Base-by-base conservation (phyloP, 2,113 vertebrate species). In the Fukomys damarensis region DNA sequence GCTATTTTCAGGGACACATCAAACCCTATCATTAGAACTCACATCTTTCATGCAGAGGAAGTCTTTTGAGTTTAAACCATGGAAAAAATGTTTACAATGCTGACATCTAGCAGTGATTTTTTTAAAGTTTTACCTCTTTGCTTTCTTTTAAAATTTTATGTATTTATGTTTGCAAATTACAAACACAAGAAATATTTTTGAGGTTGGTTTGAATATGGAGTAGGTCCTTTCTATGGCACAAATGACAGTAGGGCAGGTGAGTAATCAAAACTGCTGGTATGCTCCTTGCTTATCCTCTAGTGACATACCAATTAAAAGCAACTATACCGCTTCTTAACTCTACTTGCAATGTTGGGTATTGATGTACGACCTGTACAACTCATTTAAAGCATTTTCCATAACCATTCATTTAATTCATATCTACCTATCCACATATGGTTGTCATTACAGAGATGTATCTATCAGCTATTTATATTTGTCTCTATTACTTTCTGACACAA, bases 381-480 rank as follows among this genome's bases (percentile, higher is more conserved):
- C 70, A 76, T 17, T 68, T 68, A 61, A 88, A 89, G 6, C 7
- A 65, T 81, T 56, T 95, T 3, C n/a, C 35, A 5, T 63, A 86
- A 85, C 38, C 26, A 86, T 70, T 19, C 32, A 5, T 66, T 66
- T 77, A 82, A 52, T 74, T 96, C 49, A 9, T 61, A 46, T 56
- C 56, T 83, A 77, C 20, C 61, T 58, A 22, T 68, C 28, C 12
- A 19, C 43, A 68, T 30, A 56, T n/a, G 35, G n/a, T 80, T 72
- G 65, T 61, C 20, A 26, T 81, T 32, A 96, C 43, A 96, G 59
- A 97, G 98, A 97, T 89, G 6, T 5, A 81, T n/a, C 96, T 97
- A 80, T 92, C 63, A 84, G 35, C 91, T 95, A 52, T 94, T 98
- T 97, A 2, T 79, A 79, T 93, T 93, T 81, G 95, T 92, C 90